Evolutionary conservation across 2,797 vertebrate species (phyloP).

Genomic region (Meriones psammophilus): DNA sequence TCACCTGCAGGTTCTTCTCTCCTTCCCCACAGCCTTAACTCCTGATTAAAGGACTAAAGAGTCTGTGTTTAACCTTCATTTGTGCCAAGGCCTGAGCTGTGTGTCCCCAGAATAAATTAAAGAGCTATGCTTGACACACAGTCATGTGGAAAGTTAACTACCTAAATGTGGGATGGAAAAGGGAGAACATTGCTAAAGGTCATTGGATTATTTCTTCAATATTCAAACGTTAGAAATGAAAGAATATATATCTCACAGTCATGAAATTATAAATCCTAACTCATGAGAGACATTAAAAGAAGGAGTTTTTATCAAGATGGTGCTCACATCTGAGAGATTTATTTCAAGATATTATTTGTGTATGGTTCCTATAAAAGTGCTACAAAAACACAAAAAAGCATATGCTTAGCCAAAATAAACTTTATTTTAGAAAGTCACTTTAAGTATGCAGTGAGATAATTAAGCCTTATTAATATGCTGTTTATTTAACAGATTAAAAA

Average conservation of each 20-base stretch:
- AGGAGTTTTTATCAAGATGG: slow-evolving; percentile 84
- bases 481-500: slow-evolving; percentile 89
- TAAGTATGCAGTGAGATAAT: slow-evolving; percentile 86
- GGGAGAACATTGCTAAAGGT: not conserved
- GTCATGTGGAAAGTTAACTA: not conserved
- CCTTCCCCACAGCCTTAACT: not conserved
- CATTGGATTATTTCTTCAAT: slow-evolving; percentile 9
- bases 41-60: not conserved
- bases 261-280: slow-evolving; percentile 44
- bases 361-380: slow-evolving; percentile 79
- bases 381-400: slow-evolving; percentile 80
- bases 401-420: slow-evolving; percentile 86
- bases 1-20: no score
- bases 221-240: not conserved
- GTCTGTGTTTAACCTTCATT: not conserved
- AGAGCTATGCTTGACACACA: not conserved
- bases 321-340: slow-evolving; percentile 74
- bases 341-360: slow-evolving; percentile 81
- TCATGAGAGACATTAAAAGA: slow-evolving; percentile 62
- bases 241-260: not conserved
- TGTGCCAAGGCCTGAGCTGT: not conserved
- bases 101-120: not conserved
- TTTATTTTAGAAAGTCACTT: slow-evolving; percentile 87
- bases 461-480: slow-evolving; percentile 87
- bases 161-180: not conserved